phyloP scores from a whole-genome alignment of 2,113 vertebrate genomes.

The Passer domesticus region DNA sequence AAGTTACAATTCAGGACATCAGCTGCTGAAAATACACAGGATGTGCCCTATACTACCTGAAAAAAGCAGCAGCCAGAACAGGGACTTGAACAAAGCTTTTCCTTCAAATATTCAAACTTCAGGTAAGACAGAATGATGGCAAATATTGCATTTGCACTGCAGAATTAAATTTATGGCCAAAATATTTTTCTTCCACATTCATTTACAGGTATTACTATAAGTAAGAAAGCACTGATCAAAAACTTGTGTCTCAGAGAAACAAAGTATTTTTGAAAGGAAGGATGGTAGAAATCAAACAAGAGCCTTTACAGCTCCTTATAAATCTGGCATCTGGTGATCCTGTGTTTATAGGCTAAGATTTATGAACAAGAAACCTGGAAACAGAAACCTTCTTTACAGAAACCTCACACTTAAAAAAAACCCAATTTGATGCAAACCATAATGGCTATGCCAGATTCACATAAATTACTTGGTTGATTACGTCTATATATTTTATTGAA shows the following conservation, averaged over 20 bases:
- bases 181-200: background rate
- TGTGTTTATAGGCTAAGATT: background rate
- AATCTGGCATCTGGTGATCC: background rate
- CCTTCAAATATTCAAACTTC: background rate
- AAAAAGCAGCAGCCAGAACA: background rate
- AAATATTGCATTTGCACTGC: background rate
- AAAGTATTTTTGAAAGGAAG: background rate
- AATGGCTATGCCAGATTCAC: background rate
- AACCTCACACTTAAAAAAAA: background rate
- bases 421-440: background rate
- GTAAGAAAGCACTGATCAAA: background rate
- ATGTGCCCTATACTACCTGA: background rate
- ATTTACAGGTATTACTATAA: background rate
- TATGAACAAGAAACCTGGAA: background rate
- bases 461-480: background rate
- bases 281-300: background rate
- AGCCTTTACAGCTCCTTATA: background rate
- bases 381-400: background rate
- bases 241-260: background rate
- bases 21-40: background rate
- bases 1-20: background rate
- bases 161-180: background rate
- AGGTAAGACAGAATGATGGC: background rate
- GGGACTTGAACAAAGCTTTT: background rate
- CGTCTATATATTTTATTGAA: background rate